phyloP scores from a whole-genome alignment of 2,888 invertebrate genomes.

The Rapana venosa region DNA sequence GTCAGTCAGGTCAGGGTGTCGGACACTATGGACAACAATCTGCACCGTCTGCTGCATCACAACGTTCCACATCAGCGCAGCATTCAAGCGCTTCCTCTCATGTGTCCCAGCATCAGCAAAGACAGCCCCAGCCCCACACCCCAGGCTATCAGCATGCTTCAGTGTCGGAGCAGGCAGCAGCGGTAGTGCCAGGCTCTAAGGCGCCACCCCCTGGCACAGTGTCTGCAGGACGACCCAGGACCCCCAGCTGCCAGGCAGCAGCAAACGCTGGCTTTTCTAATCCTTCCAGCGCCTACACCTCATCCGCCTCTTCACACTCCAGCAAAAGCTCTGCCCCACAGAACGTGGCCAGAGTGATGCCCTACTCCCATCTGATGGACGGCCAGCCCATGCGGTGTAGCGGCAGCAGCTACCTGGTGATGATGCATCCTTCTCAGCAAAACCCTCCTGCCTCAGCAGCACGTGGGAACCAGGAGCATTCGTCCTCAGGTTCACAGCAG shows the following conservation, averaged over 20 bases:
- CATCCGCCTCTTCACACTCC: background rate
- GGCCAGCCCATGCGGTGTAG: constrained; percentile 1
- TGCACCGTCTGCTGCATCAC: background rate
- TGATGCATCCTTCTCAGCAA: constrained; percentile 34
- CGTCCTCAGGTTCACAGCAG: background rate
- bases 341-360: constrained; percentile 29
- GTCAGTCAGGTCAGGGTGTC: no score
- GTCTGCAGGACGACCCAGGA: constrained; percentile 27
- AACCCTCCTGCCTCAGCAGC: background rate
- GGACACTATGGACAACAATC: no score
- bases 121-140: background rate
- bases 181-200: background rate
- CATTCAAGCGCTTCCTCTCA: background rate
- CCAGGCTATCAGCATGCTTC: constrained; percentile 24
- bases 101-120: constrained; percentile 9
- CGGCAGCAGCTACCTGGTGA: constrained; percentile 37
- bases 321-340: constrained; percentile 3
- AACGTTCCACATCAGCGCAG: background rate
- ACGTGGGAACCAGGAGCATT: background rate
- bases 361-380: constrained; percentile 24
- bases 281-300: background rate
- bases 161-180: background rate
- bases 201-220: background rate
- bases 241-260: background rate
- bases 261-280: background rate